Base-by-base conservation (phyloP, 92 coral and sea anemone species). In the Palythoa caribaeorum region DNA sequence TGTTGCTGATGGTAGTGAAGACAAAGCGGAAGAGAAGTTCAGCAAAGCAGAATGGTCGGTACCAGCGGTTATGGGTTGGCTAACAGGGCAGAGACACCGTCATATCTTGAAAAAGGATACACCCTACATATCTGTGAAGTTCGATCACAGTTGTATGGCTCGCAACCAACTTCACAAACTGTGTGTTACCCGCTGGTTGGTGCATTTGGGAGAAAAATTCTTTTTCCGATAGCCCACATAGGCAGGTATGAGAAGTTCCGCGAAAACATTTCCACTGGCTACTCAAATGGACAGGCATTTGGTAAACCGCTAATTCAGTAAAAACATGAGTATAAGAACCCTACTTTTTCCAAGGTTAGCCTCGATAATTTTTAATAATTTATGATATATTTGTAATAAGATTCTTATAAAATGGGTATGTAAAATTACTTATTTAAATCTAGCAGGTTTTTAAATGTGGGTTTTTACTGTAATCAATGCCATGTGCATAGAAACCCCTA, bases 1-100 rank as follows among this genome's bases (percentile, higher is more conserved):
- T 78, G 69, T 54, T 78, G 70, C 53, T 60, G 20, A 78, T 48
- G 54, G 57, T 78, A 35, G 71, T 38, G 83, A 37, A 47, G 83
- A 17, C 57, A 63, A 63, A 63, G 68, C 16, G 10, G 39, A 16
- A 63, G 83, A 53, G 70, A 78, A 78, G 83, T 78, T 78, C 83
- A 78, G 83, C 57, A 48, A 78, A 78, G 83, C 83, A 78, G 83
- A 78, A 78, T 54, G 53, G 70, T 53, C 83, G 57, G 83, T 78
- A 39, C 69, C 70, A 78, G 83, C 65, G 21, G 83, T 78, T 78
- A 78, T 51, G 44, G 68, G 83, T 78, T 78, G 83, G 83, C 35
- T 78, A 57, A 78, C 83, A 47, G 83, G 83, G 39, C 68, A 78
- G 57, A 54, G 83, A 78, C 83, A 78, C 57, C 44, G 44, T 54